Conservation (phyloP, 1,140 invertebrate genomes). For the Ridgeia piscesae region DNA sequence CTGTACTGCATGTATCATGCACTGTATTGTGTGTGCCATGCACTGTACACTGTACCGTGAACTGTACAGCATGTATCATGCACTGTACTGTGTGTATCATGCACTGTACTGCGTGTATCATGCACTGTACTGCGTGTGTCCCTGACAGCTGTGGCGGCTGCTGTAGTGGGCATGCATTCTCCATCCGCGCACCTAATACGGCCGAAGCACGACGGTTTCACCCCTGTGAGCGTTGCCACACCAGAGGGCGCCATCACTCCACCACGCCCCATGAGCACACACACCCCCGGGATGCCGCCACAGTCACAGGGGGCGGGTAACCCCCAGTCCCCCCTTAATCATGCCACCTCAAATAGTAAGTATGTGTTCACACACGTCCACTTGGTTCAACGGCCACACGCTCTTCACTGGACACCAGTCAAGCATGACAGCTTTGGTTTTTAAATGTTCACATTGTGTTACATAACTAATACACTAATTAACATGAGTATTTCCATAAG, state of each 20-base stretch:
- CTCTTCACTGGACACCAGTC: neutral
- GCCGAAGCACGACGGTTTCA: constrained; percentile 46
- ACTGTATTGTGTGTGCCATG: too few species aligned
- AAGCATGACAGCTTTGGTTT: neutral
- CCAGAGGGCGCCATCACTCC: constrained; percentile 42
- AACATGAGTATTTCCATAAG: too few species aligned
- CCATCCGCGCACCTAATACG: constrained; percentile 51
- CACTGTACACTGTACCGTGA: too few species aligned
- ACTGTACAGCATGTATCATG: neutral
- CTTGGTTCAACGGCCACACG: neutral
- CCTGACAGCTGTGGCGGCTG: constrained; percentile 35
- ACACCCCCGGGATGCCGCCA: constrained; percentile 16
- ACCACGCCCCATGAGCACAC: constrained; percentile 40
- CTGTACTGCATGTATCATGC: too few species aligned
- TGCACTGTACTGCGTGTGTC: constrained; percentile 31
- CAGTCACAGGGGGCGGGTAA: neutral
- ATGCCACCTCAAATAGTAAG: neutral
- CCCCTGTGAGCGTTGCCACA: constrained; percentile 43
- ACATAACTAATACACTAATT: too few species aligned
- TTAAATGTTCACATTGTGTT: neutral
- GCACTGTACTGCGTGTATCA: constrained; percentile 18
- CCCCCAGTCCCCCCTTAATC: constrained; percentile 10
- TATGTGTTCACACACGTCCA: neutral
- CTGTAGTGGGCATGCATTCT: constrained; percentile 53
- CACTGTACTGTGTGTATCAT: constrained; percentile 9